Base-by-base conservation (phyloP, 2,888 invertebrate species). In the Melanotus villosus region DNA sequence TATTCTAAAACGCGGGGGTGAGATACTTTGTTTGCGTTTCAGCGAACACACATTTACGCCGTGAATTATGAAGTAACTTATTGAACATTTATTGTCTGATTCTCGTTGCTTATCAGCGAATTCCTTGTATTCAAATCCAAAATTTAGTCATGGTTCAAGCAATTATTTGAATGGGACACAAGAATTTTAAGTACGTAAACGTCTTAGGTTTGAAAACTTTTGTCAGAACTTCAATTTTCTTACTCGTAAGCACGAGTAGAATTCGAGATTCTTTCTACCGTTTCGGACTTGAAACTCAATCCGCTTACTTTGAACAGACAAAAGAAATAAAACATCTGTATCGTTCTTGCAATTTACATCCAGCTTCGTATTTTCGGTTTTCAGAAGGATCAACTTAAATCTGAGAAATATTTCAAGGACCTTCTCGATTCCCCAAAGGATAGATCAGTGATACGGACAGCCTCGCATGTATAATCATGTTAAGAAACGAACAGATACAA, bases 301-400 rank as follows among this genome's bases (percentile, higher is more conserved):
- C 43, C 19, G 16, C 43, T 43, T 43, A 43, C 9, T 10, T 16
- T 9, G 43, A 19, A 4, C 3, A n/a, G 10, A 19, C 10, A 43
- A 43, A 43, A 19, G 43, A 43, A 19, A 43, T 19, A 43, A 43
- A 43, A 43, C 50, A 50, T 50, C 50, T 50, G 50, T 30, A 50
- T 50, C 43, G 43, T 43, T 43, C 18, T 16, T 23, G 14, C 50
- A 23, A 50, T 50, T 30, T 50, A 50, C 50, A 50, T 50, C 26
- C 16, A 50, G 23, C 50, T 50, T 26, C 10, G 19, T 43, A 14
- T 50, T 50, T 50, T 50, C 50, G 30, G 50, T n/a, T 26, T 43
- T 19, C 41, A 18, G 14, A 41, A 7, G 41, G 41, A 16, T 41
- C 41, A 43, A 10, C 19, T n/a, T 43, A 19, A 43, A 43, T 43